Conservation (phyloP, 2,113 vertebrate species). For the Nothoprocta perdicaria region DNA sequence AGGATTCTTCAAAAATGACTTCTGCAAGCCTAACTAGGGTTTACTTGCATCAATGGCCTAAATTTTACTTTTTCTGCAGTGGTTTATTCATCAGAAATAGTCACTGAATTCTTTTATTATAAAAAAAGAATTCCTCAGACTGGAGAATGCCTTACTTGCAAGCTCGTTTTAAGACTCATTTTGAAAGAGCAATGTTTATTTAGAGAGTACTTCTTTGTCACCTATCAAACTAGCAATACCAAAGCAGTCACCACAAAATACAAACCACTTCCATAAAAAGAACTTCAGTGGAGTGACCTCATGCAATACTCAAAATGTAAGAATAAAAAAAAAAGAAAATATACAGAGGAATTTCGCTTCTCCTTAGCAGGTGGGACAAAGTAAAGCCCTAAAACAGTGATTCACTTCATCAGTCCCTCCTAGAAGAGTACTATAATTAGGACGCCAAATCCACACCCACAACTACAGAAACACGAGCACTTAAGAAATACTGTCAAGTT, state of each 20-base stretch:
- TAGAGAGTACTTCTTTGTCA: not conserved
- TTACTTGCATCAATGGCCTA: not conserved
- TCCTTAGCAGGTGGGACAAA: slow-evolving; percentile 32
- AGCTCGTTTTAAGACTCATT: not conserved
- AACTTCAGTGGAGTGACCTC: not conserved
- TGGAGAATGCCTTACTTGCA: not conserved
- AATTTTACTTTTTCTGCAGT: not conserved
- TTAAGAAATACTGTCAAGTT: slow-evolving; percentile 42
- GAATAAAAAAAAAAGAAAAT: not conserved
- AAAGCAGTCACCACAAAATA: not conserved
- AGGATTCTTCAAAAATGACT: not conserved
- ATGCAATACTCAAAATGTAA: not conserved
- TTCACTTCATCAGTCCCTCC: slow-evolving; percentile 44
- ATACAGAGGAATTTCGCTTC: slow-evolving; percentile 19
- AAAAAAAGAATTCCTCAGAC: not conserved
- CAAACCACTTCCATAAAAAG: not conserved
- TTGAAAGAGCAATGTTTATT: not conserved
- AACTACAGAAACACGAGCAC: not conserved
- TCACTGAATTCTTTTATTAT: not conserved
- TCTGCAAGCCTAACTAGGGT: not conserved
- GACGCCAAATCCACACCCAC: slow-evolving; percentile 44
- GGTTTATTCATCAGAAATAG: not conserved
- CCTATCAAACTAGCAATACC: not conserved
- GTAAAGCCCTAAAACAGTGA: slow-evolving; percentile 40
- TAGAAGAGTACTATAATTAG: slow-evolving; percentile 52